A percentile compares a stretch with the other conserved stretches of the same genome.
phyloP scores from a whole-genome alignment of 2,888 invertebrate genomes.

The Hydriomena furcata region DNA sequence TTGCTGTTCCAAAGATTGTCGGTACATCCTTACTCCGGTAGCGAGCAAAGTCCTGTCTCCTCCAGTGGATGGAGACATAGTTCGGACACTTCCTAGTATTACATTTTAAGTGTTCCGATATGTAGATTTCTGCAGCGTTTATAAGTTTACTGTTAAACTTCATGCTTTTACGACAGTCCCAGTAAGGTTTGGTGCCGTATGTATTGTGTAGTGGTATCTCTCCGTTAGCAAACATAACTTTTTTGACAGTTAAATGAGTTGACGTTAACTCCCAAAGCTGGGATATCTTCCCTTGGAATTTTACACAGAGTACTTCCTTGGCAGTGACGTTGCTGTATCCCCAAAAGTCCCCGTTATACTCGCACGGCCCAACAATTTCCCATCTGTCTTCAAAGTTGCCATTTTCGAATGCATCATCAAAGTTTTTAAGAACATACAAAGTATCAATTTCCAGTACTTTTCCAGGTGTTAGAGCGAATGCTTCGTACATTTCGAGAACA shows the following conservation, averaged over 20 bases:
- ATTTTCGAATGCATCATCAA: constrained; percentile 91
- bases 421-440: constrained; percentile 93
- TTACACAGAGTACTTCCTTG: constrained; percentile 88
- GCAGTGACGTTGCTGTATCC: constrained; percentile 88
- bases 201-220: constrained; percentile 94
- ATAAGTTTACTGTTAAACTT: constrained; percentile 89
- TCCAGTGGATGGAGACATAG: constrained; percentile 93
- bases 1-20: constrained; percentile 88
- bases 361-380: constrained; percentile 76
- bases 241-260: constrained; percentile 64
- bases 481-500: constrained; percentile 93
- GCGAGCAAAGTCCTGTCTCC: constrained; percentile 93
- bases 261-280: constrained; percentile 85
- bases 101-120: constrained; percentile 55
- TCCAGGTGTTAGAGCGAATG: constrained; percentile 50
- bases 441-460: constrained; percentile 85
- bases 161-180: constrained; percentile 96
- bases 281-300: constrained; percentile 91
- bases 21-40: constrained; percentile 90
- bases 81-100: constrained; percentile 78
- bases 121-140: constrained; percentile 86
- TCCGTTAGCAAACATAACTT: constrained; percentile 89
- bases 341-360: constrained; percentile 84
- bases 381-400: constrained; percentile 93
- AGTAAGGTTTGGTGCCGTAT: constrained; percentile 93